phyloP scores from a whole-genome alignment of 1,140 invertebrate genomes.

The Bombus affinis region DNA sequence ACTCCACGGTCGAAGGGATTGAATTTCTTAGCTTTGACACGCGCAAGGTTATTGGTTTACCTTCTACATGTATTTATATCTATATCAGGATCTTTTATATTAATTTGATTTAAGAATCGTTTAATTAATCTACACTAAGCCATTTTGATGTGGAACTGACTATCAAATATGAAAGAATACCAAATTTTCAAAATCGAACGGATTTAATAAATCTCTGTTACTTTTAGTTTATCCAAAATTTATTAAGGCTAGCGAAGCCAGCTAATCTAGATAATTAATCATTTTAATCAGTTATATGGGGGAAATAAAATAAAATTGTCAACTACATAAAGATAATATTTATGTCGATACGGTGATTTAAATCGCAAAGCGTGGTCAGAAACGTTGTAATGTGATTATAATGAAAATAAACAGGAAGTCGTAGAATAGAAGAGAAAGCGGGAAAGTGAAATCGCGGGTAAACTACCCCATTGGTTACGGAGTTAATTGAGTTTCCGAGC shows the following conservation, averaged over 20 bases:
- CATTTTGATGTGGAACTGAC: neutral
- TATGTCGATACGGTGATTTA: too few species aligned
- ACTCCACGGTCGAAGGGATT: neutral
- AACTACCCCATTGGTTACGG: neutral
- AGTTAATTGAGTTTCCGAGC: constrained; percentile 6
- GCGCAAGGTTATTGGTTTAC: neutral
- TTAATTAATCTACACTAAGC: neutral
- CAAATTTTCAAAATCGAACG: neutral
- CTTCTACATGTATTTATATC: neutral
- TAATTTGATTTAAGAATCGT: neutral
- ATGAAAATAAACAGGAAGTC: neutral
- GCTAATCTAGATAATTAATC: neutral
- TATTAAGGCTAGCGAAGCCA: neutral
- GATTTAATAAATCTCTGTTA: neutral
- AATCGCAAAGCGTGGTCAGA: too few species aligned
- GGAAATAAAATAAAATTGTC: neutral
- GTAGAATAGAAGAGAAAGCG: neutral
- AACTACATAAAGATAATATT: neutral
- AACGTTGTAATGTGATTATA: too few species aligned
- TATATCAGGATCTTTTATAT: neutral
- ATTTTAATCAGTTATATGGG: neutral
- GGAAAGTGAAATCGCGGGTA: neutral
- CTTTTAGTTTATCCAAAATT: neutral
- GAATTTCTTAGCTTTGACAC: neutral
- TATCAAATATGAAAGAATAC: neutral